Evolutionary conservation across 30 jellyfish, hydroid and myxozoan genomes (phyloP), one percentile per base, ranked within the genome.

Genomic region (Hydractinia symbiolongicarpus): DNA sequence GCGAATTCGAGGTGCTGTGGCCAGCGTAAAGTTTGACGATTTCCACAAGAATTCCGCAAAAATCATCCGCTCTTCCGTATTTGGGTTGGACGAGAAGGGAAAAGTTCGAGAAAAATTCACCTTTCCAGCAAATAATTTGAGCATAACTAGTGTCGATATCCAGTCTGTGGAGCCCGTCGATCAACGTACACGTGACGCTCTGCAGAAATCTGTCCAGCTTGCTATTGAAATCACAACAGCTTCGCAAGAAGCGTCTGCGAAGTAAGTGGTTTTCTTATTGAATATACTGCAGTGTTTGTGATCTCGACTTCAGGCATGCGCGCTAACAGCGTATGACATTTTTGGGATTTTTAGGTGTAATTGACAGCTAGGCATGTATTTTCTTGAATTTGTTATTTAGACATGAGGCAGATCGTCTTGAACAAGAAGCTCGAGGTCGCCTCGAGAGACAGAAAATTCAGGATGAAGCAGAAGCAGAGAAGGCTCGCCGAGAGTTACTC

Each of bases 81-180:
- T 91, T 83, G 98, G 98, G n/a, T 61, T 86, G 72, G 98, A 91
- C 57, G 96, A 91, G 14, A 91, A 91, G 30, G 78, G 71, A 84
- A 91, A 91, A 81, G 96, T 91, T 20, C 96, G 98, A 44, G 90
- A 81, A 58, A 86, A 87, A 51, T 91, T 91, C 72, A 82, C 92
- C 55, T 91, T 91, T 86, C 98, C 98, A 20, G 89, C 98, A 57
- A 91, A 91, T 66, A 83, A 76, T 60, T 79, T 91, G 76, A 82
- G 85, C 89, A 91, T 91, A 72, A 91, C 98, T 53, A 91, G 98
- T 77, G 96, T 91, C 13, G 98, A 91, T 84, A 91, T 91, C 64
- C 98, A 91, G 81, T 91, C 98, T 7, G 98, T 91, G 44, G 98
- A 91, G 94, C 98, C 98, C 6, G 98, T 91, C n/a, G 98, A 91